These are phyloP conservation scores for Trachymyrmex cornetzi DNA, from an alignment of 1,140 invertebrate species.

Conservation along the genomic window DNA sequence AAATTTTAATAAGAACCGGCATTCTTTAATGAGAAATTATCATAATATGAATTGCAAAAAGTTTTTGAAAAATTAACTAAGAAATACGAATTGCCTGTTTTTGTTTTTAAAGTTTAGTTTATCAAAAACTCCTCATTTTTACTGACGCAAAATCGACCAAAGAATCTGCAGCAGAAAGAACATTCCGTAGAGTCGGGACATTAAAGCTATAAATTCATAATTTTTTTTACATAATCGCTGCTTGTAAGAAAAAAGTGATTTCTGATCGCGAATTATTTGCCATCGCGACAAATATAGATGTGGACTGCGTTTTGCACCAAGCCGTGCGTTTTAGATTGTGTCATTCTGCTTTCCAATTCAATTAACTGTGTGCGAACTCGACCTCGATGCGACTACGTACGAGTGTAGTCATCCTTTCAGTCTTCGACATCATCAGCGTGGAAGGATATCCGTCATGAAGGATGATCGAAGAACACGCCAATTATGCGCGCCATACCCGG, in stretches of 20 bases:
- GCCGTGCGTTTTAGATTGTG: slow-evolving; percentile 32
- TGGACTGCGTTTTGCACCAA: slow-evolving; percentile 11
- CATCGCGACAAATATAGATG: slow-evolving; percentile 26
- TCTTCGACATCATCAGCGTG: slow-evolving; percentile 24
- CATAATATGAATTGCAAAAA: slow-evolving; percentile 48
- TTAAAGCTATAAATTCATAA: slow-evolving; percentile 1
- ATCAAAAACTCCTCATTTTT: background rate
- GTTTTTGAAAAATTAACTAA: background rate
- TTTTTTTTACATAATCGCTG: background rate
- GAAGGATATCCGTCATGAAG: slow-evolving; percentile 48
- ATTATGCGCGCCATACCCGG: background rate
- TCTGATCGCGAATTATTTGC: background rate
- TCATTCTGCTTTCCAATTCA: slow-evolving; percentile 69
- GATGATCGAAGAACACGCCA: background rate
- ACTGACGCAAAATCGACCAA: background rate
- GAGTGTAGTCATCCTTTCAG: slow-evolving; percentile 30
- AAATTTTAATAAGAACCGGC: slow-evolving; percentile 1
- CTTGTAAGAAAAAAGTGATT: background rate
- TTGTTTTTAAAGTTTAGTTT: background rate
- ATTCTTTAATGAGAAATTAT: slow-evolving; percentile 14
- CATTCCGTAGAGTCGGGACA: background rate
- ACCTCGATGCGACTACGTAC: slow-evolving; percentile 18
- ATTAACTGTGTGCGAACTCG: slow-evolving; percentile 26
- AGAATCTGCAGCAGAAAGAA: background rate
- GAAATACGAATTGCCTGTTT: background rate